phyloP scores from a whole-genome alignment of 2,888 invertebrate species.

The Metalampra italica region DNA sequence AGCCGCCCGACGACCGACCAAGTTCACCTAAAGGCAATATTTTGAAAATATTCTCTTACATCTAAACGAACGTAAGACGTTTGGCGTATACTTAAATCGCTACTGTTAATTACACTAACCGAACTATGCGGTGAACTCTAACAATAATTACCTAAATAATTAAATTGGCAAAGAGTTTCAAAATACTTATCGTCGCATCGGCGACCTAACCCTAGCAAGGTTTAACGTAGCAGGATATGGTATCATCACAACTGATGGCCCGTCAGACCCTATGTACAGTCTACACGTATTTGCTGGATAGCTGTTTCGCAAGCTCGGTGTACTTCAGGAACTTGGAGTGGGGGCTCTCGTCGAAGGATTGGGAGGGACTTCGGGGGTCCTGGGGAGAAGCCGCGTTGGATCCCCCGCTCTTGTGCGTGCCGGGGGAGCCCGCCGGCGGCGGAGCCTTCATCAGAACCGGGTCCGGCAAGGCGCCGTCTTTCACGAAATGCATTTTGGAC shows the following conservation, averaged over 20 bases:
- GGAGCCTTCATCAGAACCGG: slow-evolving; percentile 81
- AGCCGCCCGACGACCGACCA: slow-evolving; percentile 44
- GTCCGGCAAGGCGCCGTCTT: slow-evolving; percentile 92
- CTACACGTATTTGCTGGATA: slow-evolving; percentile 98
- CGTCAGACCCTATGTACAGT: slow-evolving; percentile 43
- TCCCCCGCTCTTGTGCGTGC: slow-evolving; percentile 60
- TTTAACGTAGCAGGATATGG: slow-evolving; percentile 85
- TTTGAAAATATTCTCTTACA: slow-evolving; percentile 74
- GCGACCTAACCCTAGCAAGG: slow-evolving; percentile 74
- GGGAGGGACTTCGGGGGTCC: slow-evolving; percentile 78
- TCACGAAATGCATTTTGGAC: slow-evolving; percentile 97
- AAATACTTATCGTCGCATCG: slow-evolving; percentile 74
- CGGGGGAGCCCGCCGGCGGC: slow-evolving; percentile 63
- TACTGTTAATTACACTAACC: slow-evolving; percentile 76
- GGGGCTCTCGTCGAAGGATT: slow-evolving; percentile 91
- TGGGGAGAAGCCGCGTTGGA: slow-evolving; percentile 71
- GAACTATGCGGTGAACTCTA: slow-evolving; percentile 75
- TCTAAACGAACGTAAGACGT: slow-evolving; percentile 76
- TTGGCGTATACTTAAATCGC: slow-evolving; percentile 79
- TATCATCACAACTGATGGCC: slow-evolving; percentile 83
- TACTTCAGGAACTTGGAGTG: slow-evolving; percentile 99
- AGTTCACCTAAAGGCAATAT: slow-evolving; percentile 73
- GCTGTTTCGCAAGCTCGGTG: slow-evolving; percentile 98
- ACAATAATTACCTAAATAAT: slow-evolving; percentile 75
- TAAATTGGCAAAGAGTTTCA: slow-evolving; percentile 79